These are phyloP conservation scores for Oncopeltus fasciatus DNA, from an alignment of 1,140 invertebrate species.

Conservation along the genomic window DNA sequence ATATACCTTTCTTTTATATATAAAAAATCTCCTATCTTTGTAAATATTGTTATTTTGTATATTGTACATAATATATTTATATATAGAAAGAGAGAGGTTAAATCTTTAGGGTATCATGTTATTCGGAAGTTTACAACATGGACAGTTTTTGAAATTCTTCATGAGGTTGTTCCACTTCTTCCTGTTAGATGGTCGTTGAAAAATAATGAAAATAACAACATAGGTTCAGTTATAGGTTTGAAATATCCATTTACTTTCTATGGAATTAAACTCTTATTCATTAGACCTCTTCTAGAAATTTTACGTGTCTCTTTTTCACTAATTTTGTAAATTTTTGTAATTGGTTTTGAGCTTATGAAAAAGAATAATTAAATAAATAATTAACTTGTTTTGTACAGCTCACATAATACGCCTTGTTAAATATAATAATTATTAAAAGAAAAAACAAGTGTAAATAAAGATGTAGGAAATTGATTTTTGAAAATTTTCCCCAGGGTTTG, in stretches of 20 bases:
- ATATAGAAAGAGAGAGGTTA: neutral
- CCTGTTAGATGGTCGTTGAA: neutral
- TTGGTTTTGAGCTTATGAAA: neutral
- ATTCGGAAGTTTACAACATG: slow-evolving; percentile 10
- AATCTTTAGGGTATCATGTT: neutral
- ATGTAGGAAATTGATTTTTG: neutral
- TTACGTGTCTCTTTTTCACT: neutral
- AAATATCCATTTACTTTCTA: neutral
- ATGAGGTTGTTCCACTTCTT: neutral
- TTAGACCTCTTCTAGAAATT: neutral
- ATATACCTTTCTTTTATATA: too few relatives aligned
- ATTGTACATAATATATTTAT: slow-evolving; percentile 9
- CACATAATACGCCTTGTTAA: slow-evolving; percentile 3
- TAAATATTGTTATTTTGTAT: slow-evolving; percentile 11
- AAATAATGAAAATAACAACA: neutral
- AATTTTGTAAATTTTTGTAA: slow-evolving; percentile 5
- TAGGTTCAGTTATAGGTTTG: neutral
- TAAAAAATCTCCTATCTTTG: neutral
- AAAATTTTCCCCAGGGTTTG: neutral
- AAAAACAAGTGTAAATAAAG: slow-evolving; percentile 4
- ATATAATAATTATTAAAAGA: neutral
- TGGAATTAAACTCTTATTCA: neutral
- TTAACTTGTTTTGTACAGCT: slow-evolving; percentile 5
- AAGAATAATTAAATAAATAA: neutral
- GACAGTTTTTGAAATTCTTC: slow-evolving; percentile 2